Percentiles rank a stretch among this genome's conserved stretches.
phyloP scores from a whole-genome alignment of 2,888 invertebrate species.

The Drosophila anceps region DNA sequence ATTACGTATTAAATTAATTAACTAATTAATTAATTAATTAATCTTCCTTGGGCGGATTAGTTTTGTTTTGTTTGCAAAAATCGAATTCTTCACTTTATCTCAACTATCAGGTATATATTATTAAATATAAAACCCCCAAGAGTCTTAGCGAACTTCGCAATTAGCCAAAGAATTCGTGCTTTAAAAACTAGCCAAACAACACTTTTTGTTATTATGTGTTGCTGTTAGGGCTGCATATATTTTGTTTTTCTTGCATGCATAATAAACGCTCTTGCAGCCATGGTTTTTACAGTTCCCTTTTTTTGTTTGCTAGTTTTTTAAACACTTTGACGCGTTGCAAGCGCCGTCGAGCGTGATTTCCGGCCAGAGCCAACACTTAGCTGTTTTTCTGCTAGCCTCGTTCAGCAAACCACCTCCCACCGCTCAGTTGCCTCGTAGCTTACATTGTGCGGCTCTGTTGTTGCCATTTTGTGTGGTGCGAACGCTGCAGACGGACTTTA shows the following conservation, averaged over 20 bases:
- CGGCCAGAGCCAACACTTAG: conserved; percentile 63
- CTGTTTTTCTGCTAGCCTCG: conserved; percentile 6
- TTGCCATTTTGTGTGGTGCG: conserved; percentile 47
- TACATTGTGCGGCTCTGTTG: conserved; percentile 28
- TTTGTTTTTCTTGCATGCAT: conserved; percentile 17
- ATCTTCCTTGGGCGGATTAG: no score
- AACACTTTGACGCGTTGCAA: conserved; percentile 56
- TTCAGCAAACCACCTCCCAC: neutral
- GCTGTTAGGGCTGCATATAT: conserved; percentile 4
- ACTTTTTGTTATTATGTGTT: neutral
- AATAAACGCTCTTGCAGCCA: conserved; percentile 8
- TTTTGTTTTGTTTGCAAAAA: neutral
- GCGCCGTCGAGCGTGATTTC: conserved; percentile 70
- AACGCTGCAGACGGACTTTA: conserved; percentile 30
- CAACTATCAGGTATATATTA: neutral
- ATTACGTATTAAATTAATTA: no score
- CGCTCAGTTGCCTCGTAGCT: neutral
- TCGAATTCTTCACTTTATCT: no score
- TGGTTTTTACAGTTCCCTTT: neutral
- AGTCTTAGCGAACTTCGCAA: neutral
- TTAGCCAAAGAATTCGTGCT: neutral
- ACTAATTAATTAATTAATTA: no score
- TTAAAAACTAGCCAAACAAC: neutral
- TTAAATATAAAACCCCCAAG: neutral
- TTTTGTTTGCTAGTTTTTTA: conserved; percentile 42